Evolutionary conservation across 30 jellyfish, hydroid and myxozoan species (phyloP).

Genomic region (Morbakka virulenta): DNA sequence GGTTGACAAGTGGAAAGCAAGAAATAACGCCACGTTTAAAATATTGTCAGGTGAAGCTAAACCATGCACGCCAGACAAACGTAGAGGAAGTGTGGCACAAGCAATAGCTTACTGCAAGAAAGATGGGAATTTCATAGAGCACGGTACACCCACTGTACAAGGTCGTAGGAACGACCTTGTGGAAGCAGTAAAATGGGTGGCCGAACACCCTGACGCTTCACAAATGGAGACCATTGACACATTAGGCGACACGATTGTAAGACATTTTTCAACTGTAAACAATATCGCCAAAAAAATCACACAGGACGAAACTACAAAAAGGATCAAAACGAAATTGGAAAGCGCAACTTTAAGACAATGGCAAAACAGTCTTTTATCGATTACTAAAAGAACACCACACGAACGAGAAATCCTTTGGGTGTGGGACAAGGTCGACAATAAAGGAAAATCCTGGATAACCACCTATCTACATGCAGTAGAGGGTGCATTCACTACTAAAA

Average conservation of each 20-base stretch:
- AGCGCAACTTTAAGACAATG: neutral
- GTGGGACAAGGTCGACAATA: slow-evolving; percentile 7
- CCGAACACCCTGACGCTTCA: neutral
- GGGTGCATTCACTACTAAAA: neutral
- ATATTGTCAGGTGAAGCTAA: neutral
- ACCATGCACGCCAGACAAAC: slow-evolving; percentile 15
- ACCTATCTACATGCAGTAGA: neutral
- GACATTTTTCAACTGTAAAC: neutral
- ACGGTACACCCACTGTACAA: neutral
- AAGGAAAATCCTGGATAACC: slow-evolving; percentile 9
- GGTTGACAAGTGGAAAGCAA: slow-evolving; percentile 1
- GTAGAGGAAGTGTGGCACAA: slow-evolving; percentile 6
- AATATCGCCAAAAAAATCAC: neutral
- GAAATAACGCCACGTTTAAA: no score
- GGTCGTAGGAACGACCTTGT: slow-evolving; percentile 1
- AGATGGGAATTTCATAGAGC: neutral
- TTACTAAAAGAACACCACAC: neutral
- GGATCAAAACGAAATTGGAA: neutral
- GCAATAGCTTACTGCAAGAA: slow-evolving; percentile 12
- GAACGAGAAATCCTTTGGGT: slow-evolving; percentile 1
- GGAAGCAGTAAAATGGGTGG: neutral
- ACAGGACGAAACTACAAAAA: neutral
- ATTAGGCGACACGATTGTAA: neutral
- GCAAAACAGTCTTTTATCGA: neutral
- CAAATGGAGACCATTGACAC: neutral